Evolutionary conservation across 1,140 invertebrate genomes (phyloP).

Genomic region (roundworm (Caenorhabditis elegans)): DNA sequence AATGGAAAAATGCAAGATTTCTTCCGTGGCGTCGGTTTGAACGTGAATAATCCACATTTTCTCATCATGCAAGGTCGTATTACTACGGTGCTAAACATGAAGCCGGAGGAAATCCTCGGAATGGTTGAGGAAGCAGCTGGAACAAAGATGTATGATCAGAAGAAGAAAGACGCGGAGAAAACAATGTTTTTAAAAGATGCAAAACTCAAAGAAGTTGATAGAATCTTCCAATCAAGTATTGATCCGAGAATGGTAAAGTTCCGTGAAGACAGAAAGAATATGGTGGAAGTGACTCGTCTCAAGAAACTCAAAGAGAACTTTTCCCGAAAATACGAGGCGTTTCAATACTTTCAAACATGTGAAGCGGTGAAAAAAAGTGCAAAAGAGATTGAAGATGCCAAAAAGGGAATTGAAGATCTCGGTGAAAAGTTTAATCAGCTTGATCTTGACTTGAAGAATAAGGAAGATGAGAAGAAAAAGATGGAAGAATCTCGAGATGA

Average conservation of each 20-base stretch:
- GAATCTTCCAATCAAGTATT: conserved; percentile 70
- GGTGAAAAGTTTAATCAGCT: too few relatives aligned
- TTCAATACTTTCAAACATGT: background rate
- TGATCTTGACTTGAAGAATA: conserved; percentile 35
- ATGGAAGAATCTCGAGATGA: background rate
- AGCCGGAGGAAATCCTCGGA: conserved; percentile 91
- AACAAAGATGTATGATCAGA: conserved; percentile 93
- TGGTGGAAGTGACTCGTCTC: background rate
- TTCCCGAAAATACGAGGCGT: conserved; percentile 38
- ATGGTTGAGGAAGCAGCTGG: conserved; percentile 99
- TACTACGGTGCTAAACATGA: conserved; percentile 99
- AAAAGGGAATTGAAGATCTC: background rate
- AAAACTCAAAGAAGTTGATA: conserved; percentile 83
- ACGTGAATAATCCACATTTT: conserved; percentile 97
- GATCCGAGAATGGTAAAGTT: conserved; percentile 41
- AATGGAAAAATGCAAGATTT: conserved; percentile 77
- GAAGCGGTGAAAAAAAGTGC: background rate
- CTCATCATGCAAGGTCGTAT: conserved; percentile 99
- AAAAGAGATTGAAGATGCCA: conserved; percentile 16
- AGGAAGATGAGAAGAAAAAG: conserved; percentile 52
- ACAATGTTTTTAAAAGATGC: conserved; percentile 91
- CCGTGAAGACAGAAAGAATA: background rate
- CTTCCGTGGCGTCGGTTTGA: conserved; percentile 92
- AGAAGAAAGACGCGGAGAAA: conserved; percentile 83
- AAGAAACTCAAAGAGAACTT: background rate